Evolutionary conservation across 2,797 vertebrate genomes (phyloP), one percentile per base, ranked within the genome.

Genomic region (Channallabes apus): DNA sequence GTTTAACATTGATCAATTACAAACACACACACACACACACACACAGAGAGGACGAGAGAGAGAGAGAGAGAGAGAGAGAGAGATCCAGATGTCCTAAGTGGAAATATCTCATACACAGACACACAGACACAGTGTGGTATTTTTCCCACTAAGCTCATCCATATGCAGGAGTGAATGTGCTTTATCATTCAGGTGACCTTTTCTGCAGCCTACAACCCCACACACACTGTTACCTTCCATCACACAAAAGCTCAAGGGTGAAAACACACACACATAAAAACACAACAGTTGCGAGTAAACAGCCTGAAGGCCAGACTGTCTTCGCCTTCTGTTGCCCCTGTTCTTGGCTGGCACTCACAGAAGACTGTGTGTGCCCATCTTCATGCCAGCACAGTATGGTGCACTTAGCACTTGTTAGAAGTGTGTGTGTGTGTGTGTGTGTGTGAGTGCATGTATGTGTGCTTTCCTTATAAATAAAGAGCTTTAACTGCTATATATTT

Each of bases 181-280:
- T 79, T 72, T 84, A 79, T 83, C 84, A 62, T 80, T 85, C 84
- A 80, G 84, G 77, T 72, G 77, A 58, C 75, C 76, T 78, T 79
- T 80, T 83, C 56, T 83, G 56, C 56, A 72, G 24, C 68, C 51
- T 15, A 69, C 75, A 78, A 56, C 64, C 75, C 65, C 82, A 83
- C 80, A 86, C 87, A 86, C 69, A n/a, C n/a, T 75, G 61, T n/a
- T 68, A 86, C 65, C 79, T 84, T 80, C 65, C 77, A 83, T 80
- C 84, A 92, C 89, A 91, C 58, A 73, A 4, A 80, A 41, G 87
- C 79, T 82, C 32, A 86, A 89, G 88, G 87, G 86, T 88, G 80
- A 87, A 86, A 80, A 86, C 29, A 86, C 68, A 85, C 72, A 84
- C 72, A 84, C 72, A 72, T 27, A 56, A 65, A 82, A 77, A 86